Evolutionary conservation across 2,113 vertebrate genomes (phyloP).

Genomic region (Lophius piscatorius): DNA sequence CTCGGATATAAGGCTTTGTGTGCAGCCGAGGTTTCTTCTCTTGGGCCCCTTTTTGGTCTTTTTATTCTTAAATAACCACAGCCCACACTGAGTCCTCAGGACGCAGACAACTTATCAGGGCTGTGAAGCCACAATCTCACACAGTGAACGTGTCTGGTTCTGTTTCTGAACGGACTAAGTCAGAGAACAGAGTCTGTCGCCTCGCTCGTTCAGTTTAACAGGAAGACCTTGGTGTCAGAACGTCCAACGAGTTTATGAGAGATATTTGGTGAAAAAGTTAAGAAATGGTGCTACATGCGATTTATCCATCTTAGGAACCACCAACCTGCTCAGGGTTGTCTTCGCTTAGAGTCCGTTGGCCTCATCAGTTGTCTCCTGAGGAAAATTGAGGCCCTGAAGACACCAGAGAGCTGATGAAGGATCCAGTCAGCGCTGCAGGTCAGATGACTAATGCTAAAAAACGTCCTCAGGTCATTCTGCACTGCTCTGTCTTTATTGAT

Average conservation of each 20-base stretch:
- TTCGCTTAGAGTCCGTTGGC: constrained; percentile 84
- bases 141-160: constrained; percentile 10
- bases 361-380: constrained; percentile 83
- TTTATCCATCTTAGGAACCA: no score
- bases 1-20: no score
- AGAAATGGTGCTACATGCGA: no score
- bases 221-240: constrained; percentile 4
- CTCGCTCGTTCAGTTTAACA: constrained; percentile 25
- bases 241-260: no score
- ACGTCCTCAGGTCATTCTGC: not conserved
- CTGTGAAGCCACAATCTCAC: constrained; percentile 18
- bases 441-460: constrained; percentile 7
- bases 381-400: constrained; percentile 84
- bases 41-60: not conserved
- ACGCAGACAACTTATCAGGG: not conserved
- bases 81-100: constrained; percentile 6
- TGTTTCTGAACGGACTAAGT: no score
- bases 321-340: not conserved
- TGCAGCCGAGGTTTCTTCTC: constrained; percentile 1
- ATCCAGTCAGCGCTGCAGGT: constrained; percentile 92
- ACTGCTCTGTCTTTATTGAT: not conserved
- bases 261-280: no score
- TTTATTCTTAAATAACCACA: constrained; percentile 7
- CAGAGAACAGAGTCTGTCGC: constrained; percentile 23
- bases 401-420: constrained; percentile 88